These are phyloP conservation scores for Lacerta viridis DNA, from an alignment of 2,797 vertebrate species.

Conservation along the genomic window DNA sequence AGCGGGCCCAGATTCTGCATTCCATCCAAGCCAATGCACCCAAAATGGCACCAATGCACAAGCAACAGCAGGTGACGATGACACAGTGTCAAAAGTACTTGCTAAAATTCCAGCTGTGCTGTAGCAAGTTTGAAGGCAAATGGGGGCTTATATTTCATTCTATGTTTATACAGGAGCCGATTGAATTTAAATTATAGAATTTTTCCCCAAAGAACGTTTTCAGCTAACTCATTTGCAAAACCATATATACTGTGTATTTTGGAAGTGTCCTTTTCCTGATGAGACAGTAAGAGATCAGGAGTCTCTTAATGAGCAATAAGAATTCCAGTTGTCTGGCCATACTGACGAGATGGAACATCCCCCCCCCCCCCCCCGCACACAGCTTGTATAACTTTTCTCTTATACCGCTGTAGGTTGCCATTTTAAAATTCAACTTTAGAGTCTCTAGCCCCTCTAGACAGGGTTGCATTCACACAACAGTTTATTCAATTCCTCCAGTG, in stretches of 20 bases:
- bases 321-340: not conserved
- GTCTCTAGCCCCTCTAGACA: not conserved
- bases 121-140: not conserved
- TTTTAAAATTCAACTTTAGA: not conserved
- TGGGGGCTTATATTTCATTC: not conserved
- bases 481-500: too few species aligned
- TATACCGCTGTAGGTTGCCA: not conserved
- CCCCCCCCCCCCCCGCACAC: not conserved
- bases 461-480: too few species aligned
- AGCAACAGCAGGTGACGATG: not conserved
- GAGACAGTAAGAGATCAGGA: constrained; percentile 1
- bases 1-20: constrained; percentile 13
- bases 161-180: constrained; percentile 27
- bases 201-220: not conserved
- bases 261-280: constrained; percentile 3
- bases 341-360: not conserved
- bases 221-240: not conserved
- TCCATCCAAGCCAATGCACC: not conserved
- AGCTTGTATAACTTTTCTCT: constrained; percentile 10
- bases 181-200: not conserved
- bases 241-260: not conserved
- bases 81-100: constrained; percentile 23
- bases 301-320: not conserved
- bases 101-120: constrained; percentile 12
- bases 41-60: constrained; percentile 26